Conservation (phyloP, 2,888 invertebrate genomes). For the Drosophila meridiana region DNA sequence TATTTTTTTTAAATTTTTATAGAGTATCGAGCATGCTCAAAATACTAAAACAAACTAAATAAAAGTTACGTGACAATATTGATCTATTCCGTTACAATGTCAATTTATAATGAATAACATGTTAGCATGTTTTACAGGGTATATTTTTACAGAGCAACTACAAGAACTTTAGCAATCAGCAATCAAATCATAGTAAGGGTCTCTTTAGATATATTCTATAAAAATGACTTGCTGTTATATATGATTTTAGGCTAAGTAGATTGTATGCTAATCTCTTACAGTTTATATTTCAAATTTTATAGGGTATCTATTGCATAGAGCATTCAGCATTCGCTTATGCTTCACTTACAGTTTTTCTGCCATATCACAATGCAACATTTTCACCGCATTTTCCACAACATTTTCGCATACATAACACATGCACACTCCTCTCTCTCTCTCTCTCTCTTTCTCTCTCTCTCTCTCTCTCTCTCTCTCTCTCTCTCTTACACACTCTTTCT, state of each 20-base stretch:
- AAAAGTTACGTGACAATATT: too few species aligned
- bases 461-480: neutral
- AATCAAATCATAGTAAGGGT: neutral
- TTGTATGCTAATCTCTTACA: neutral
- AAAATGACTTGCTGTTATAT: too few species aligned
- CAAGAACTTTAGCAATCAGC: neutral
- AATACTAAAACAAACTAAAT: too few species aligned
- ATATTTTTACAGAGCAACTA: neutral
- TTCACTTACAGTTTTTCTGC: constrained; percentile 9
- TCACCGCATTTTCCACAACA: constrained; percentile 35
- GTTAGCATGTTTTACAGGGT: too few species aligned
- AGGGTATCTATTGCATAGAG: constrained; percentile 9
- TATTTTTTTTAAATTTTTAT: too few species aligned
- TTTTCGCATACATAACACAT: constrained; percentile 53
- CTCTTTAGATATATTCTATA: too few species aligned
- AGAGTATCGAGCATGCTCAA: too few species aligned
- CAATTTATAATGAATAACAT: too few species aligned
- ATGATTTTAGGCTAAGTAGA: neutral
- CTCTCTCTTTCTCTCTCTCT: neutral
- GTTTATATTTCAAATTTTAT: neutral
- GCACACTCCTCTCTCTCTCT: neutral
- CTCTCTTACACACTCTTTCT: neutral
- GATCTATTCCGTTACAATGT: too few species aligned
- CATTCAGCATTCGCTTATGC: constrained; percentile 5
- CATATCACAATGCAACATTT: constrained; percentile 54